Conservation (phyloP, 1,140 invertebrate genomes). For the Orius insidiosus region DNA sequence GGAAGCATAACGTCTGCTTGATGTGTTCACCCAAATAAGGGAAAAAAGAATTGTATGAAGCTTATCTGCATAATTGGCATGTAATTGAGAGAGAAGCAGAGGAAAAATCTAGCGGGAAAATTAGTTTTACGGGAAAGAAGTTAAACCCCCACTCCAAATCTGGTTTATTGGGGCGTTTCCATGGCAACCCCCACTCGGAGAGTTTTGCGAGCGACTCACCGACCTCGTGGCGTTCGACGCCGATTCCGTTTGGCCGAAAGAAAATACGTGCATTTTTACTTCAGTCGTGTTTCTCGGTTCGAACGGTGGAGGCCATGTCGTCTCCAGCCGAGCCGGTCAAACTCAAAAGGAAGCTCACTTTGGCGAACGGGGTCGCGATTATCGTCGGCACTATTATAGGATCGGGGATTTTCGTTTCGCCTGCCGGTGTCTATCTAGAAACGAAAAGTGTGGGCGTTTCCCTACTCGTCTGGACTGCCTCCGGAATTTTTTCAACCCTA, state of each 20-base stretch:
- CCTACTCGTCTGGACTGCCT: slow-evolving; percentile 52
- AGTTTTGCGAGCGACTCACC: not conserved
- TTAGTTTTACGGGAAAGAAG: no score
- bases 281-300: not conserved
- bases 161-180: no score
- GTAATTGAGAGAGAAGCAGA: no score
- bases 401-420: slow-evolving; percentile 15
- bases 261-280: no score
- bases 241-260: not conserved
- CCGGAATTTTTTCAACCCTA: slow-evolving; percentile 53
- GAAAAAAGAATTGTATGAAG: no score
- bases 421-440: slow-evolving; percentile 34
- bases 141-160: no score
- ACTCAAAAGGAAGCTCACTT: slow-evolving; percentile 63
- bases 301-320: not conserved
- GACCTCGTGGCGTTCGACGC: not conserved
- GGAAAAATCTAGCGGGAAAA: no score
- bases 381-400: slow-evolving; percentile 69
- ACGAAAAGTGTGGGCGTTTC: slow-evolving; percentile 46
- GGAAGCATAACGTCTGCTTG: no score
- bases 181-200: no score
- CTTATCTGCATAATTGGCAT: no score
- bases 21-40: no score
- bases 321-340: slow-evolving; percentile 28
- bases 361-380: slow-evolving; percentile 71